phyloP scores from a whole-genome alignment of 2,797 vertebrate genomes.

The Sciurus vulgaris region DNA sequence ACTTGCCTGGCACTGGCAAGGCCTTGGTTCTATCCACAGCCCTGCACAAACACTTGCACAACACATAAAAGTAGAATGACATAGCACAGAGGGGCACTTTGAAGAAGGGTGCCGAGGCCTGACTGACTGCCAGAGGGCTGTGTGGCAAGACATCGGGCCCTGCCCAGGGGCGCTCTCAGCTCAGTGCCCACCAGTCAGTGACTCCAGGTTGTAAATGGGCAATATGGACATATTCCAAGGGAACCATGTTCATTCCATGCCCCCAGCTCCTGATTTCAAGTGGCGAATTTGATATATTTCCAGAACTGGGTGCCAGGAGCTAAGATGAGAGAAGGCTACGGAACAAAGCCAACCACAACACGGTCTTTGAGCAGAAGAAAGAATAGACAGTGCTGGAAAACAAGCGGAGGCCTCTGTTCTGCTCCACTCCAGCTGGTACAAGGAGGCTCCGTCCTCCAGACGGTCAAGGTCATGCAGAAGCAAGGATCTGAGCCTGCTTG shows the following conservation, averaged over 20 bases:
- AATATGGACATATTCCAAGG: not conserved
- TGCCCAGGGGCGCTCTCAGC: fast-evolving
- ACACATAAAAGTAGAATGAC: not conserved
- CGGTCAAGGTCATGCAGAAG: conserved; percentile 39
- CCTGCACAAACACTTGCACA: not conserved
- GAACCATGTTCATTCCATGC: not conserved
- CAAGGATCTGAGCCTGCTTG: conserved; percentile 26
- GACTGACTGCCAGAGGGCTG: not conserved
- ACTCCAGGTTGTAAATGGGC: not conserved
- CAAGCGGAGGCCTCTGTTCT: conserved; percentile 7
- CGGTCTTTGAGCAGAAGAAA: not conserved
- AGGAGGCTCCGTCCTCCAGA: not conserved
- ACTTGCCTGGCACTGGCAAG: not conserved
- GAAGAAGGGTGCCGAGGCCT: not conserved
- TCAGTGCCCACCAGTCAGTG: not conserved
- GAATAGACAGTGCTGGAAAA: not conserved
- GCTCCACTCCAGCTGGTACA: not conserved
- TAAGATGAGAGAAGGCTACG: conserved; percentile 21
- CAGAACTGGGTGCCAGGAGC: conserved; percentile 43
- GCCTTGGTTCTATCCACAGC: not conserved
- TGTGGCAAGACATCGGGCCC: not conserved
- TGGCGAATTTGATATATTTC: conserved; percentile 35
- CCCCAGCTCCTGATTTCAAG: conserved; percentile 27
- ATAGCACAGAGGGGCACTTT: not conserved
- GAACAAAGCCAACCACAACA: not conserved